phyloP scores from a whole-genome alignment of 2,888 invertebrate species.

The Oligia strigilis region DNA sequence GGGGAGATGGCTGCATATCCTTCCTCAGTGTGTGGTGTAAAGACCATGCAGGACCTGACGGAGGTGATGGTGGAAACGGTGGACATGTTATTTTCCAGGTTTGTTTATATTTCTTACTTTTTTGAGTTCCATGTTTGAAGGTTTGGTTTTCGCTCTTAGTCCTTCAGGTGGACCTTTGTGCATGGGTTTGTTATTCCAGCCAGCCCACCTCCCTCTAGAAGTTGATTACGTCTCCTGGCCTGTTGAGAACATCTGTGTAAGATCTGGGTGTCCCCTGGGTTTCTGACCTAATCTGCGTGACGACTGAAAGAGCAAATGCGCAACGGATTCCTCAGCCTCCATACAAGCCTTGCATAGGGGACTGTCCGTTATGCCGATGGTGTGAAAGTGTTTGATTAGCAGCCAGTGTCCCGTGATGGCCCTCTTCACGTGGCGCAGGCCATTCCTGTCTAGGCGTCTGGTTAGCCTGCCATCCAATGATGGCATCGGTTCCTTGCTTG shows the following conservation, averaged over 20 bases:
- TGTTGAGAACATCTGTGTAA: neutral
- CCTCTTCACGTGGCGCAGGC: too few relatives aligned
- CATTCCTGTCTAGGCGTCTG: too few relatives aligned
- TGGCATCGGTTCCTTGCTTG: too few relatives aligned
- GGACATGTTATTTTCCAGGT: conserved; percentile 96
- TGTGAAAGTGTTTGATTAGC: neutral
- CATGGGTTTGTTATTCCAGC: neutral
- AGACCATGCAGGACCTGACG: conserved; percentile 98
- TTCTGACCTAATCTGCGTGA: neutral
- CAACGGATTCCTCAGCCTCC: neutral
- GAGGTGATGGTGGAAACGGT: conserved; percentile 99
- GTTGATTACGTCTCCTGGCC: neutral
- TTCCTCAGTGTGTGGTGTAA: conserved; percentile 95
- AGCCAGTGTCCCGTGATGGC: too few relatives aligned
- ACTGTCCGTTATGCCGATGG: neutral
- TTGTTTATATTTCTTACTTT: conserved; percentile 12
- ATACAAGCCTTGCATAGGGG: neutral
- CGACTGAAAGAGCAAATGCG: neutral
- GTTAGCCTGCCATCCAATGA: too few relatives aligned
- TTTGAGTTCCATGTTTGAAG: neutral
- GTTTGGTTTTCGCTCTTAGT: neutral
- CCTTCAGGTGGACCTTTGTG: neutral
- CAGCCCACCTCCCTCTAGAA: neutral
- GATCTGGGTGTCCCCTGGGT: neutral
- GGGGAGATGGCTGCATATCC: conserved; percentile 98